Base-by-base conservation (phyloP, 1,140 invertebrate genomes). In the Lepidurus packardi region DNA sequence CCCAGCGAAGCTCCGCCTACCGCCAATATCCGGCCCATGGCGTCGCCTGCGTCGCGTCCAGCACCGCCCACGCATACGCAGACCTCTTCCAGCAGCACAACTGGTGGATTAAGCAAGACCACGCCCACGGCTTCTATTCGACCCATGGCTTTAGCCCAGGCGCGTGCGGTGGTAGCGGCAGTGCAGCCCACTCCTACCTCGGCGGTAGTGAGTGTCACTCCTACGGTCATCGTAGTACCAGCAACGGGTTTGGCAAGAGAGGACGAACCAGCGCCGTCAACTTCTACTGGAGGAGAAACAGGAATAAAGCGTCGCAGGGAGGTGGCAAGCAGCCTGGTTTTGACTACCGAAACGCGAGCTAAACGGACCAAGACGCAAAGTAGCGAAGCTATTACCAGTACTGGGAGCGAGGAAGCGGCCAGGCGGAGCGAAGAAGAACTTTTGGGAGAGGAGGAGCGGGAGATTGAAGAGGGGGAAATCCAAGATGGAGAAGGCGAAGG, bases 21-120 rank as follows among this genome's bases (percentile, higher is more conserved):
- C 11, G 95, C 96, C 11, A 97, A 97, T 84, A 97, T 98, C 43
- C 95, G 95, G 84, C 96, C 96, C 1, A 95, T 98, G 91, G 91
- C 94, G 13, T 93, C 93, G 81, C 87, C 89, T 81, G 84, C 84
- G 16, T 82, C 84, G 43, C 75, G 11, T 73, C 81, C 81, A 47
- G 81, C 75, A 65, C 83, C 82, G 77, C 82, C 80, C 82, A 86
- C 84, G 78, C 84, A 82, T 76, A 83, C 83, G 77, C 85, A 83
- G 81, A 83, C 80, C 45, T 25, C 77, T 80, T 11, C 82, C 80
- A 41, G 81, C 82, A 41, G 82, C 83, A 53, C 82, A 78, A 83
- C 83, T n/a, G 73, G 78, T 43, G 79, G 81, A 24, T 77, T 80
- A n/a, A 80, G 80, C 24, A 77, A 83, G 7, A 92, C 93, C 83